Evolutionary conservation across 1,140 invertebrate species (phyloP).

Genomic region (Procambarus virginalis): DNA sequence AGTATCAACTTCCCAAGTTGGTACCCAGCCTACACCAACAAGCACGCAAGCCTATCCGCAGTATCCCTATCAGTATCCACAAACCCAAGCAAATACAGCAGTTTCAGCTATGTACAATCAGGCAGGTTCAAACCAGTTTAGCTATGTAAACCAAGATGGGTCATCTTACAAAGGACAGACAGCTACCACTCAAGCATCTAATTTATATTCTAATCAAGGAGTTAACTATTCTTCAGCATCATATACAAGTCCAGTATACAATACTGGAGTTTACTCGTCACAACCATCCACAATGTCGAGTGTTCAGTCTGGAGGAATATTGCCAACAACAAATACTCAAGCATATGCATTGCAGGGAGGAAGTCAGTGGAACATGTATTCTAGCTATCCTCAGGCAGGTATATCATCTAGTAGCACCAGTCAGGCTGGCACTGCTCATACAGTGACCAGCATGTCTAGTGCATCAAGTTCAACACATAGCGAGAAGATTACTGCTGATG

Average conservation of each 20-base stretch:
- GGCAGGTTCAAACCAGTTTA: conserved; percentile 37
- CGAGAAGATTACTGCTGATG: neutral
- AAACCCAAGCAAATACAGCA: conserved; percentile 11
- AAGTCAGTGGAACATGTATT: conserved; percentile 53
- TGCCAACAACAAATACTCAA: conserved; percentile 1
- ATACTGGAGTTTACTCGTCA: neutral
- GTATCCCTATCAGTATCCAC: conserved; percentile 44
- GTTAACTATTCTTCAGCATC: neutral
- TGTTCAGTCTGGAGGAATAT: neutral
- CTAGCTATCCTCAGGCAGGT: conserved; percentile 45
- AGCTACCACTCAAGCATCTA: neutral
- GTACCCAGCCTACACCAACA: neutral
- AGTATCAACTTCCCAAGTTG: neutral
- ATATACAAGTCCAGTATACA: neutral
- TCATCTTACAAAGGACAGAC: conserved; percentile 3
- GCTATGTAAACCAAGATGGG: conserved; percentile 16
- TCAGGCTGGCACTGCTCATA: conserved; percentile 19
- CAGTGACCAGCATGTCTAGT: conserved; percentile 31
- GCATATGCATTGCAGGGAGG: neutral
- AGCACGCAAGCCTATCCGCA: conserved; percentile 4
- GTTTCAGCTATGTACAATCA: conserved; percentile 35
- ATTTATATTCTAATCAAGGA: conserved; percentile 7
- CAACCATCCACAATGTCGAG: neutral
- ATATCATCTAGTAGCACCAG: conserved; percentile 36
- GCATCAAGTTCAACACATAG: neutral